Base-by-base conservation (phyloP, 1,140 invertebrate genomes). In the Sitobion miscanthi region DNA sequence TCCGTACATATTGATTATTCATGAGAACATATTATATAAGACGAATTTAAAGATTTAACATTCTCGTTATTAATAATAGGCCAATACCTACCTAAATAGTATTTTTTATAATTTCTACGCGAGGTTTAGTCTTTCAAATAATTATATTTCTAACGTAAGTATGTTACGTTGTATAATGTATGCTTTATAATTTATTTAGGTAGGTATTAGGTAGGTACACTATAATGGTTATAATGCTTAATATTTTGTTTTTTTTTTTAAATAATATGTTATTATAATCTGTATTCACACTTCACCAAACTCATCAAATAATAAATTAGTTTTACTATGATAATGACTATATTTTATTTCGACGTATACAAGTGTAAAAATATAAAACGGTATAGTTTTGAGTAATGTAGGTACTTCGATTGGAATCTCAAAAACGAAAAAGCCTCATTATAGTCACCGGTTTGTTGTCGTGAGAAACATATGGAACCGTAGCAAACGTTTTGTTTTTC, bases 401-500 rank as follows among this genome's bases (percentile, higher is more conserved):
- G 62, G 30, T 69, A 77, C 45, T 42, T 69, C 30, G 54, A 77
- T 91, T 91, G 57, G 45, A 91, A 69, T 91, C 90, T 82, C 21
- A 20, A 35, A 91, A 49, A 91, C 9, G 45, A 83, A 91, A 82
- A 91, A 83, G 9, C 35, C n/a, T 91, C 69, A 77, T 91, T 77
- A 90, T 20, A 82, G 47, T 49, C 57, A 42, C 57, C 38, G 45
- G 25, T 91, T 62, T 83, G 20, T 47, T 49, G n/a, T 91, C 69
- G 69, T 49, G 90, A 91, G 90, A 83, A 83, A 35, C 45, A 38
- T 83, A 83, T 47, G 47, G n/a, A 35, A 83, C 47, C 45, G n/a
- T 82, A 49, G 20, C 69, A 47, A 77, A 82, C 69, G 90, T 91
- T 91, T 91, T 91, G 90, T 91, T 91, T 91, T 91, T 91, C 90